Evolutionary conservation across 2,888 invertebrate species (phyloP).

Genomic region (Aphodius sticticus): DNA sequence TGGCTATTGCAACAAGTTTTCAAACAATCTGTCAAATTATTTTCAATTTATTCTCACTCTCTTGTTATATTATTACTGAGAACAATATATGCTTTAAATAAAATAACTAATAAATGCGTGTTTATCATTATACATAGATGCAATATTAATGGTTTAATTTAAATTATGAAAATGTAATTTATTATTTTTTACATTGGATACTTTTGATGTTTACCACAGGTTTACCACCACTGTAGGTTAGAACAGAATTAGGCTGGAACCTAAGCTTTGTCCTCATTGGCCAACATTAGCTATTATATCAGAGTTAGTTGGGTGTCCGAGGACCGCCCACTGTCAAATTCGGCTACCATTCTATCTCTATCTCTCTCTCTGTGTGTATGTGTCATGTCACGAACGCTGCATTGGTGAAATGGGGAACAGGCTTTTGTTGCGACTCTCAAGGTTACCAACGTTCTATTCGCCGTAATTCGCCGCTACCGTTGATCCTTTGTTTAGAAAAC

Average conservation of each 20-base stretch:
- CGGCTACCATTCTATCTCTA: conserved; percentile 14
- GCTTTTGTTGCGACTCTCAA: conserved; percentile 10
- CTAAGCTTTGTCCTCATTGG: neutral
- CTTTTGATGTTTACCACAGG: no score
- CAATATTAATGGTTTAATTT: no score
- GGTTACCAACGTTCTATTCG: conserved; percentile 13
- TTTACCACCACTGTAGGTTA: no score
- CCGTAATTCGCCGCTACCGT: neutral
- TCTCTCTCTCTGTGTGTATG: neutral
- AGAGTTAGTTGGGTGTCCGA: conserved; percentile 28
- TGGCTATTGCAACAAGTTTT: no score
- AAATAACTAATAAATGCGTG: no score
- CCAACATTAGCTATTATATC: conserved; percentile 30
- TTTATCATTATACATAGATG: no score
- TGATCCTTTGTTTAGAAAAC: conserved; percentile 4
- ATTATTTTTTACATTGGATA: no score
- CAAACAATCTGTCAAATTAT: no score
- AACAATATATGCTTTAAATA: no score
- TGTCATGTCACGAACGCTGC: neutral
- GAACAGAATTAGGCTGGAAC: neutral
- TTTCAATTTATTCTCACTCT: no score
- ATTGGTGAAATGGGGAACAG: conserved; percentile 14
- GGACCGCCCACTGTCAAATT: conserved; percentile 34
- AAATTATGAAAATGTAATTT: no score
- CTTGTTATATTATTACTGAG: no score